Conservation (phyloP, 2,797 vertebrate species). For the Carcharodon carcharias region DNA sequence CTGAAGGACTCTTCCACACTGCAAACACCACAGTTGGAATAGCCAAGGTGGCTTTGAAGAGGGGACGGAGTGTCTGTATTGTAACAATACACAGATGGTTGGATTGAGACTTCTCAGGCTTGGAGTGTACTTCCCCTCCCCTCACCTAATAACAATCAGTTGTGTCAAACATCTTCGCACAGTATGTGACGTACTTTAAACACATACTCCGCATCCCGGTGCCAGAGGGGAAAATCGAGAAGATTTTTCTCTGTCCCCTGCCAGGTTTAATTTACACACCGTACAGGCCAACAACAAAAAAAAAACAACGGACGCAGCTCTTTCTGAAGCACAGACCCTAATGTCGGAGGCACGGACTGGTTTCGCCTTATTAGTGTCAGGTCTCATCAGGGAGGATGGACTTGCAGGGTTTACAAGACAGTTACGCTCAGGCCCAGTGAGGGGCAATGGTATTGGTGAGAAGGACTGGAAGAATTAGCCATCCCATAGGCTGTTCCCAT, state of each 20-base stretch:
- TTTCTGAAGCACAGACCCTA: background rate
- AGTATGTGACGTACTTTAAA: background rate
- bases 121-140: background rate
- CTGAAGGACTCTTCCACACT: background rate
- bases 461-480: background rate
- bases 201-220: background rate
- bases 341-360: background rate
- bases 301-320: background rate
- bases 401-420: background rate
- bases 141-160: background rate
- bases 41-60: constrained; percentile 19
- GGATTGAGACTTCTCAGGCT: background rate
- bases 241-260: background rate
- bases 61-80: background rate
- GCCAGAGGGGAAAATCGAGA: background rate
- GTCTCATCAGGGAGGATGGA: background rate
- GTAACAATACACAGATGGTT: constrained; percentile 22
- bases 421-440: background rate
- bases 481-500: background rate
- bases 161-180: background rate
- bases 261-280: background rate
- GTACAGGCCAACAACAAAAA: background rate
- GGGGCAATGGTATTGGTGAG: background rate
- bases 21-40: background rate
- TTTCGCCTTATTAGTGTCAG: background rate